Base-by-base conservation (phyloP, 2,113 vertebrate genomes). In the Neotoma lepida region DNA sequence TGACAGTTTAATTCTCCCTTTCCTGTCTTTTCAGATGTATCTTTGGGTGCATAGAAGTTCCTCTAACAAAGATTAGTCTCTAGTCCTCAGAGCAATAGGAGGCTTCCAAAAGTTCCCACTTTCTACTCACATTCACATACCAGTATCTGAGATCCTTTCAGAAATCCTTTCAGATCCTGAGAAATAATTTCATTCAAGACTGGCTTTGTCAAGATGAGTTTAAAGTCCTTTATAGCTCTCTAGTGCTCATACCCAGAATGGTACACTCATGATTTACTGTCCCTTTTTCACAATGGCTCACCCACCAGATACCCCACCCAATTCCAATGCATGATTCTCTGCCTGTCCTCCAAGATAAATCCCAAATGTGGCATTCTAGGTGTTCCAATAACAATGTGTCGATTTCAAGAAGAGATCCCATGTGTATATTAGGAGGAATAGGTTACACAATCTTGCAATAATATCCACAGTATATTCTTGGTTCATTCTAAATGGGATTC, bases 241-340 rank as follows among this genome's bases (percentile, higher is more conserved):
- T 74, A 30, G 54, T 26, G 3, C 41, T 94, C 66, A 5, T 35
- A 70, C 4, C 15, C 9, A 86, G 46, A 84, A 92, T 73, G 26
- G 33, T 84, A 24, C 22, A 49, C 22, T 39, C 41, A 9, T 39
- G 24, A 64, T 82, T 77, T 82, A 71, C 1, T 54, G 13, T 28
- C 7, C 22, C 24, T 1, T 89, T 74, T 81, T 41, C 15, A 80
- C 41, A 89, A 63, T 86, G 18, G 24, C 61, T 15, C 1, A 20
- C 10, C 13, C 20, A 64, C 22, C 9, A n/a, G 56, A 49, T 41
- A 49, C 2, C 3, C 15, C 2, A n/a, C 3, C 15, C 2, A n/a
- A 22, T 85, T 78, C 15, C n/a, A 20, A 63, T 6, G 35, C 14
- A 18, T 41, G 15, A 39, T 22, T 51, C 46, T 9, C 26, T 68